phyloP scores from a whole-genome alignment of 2,113 vertebrate species.

The Heterotis niloticus region DNA sequence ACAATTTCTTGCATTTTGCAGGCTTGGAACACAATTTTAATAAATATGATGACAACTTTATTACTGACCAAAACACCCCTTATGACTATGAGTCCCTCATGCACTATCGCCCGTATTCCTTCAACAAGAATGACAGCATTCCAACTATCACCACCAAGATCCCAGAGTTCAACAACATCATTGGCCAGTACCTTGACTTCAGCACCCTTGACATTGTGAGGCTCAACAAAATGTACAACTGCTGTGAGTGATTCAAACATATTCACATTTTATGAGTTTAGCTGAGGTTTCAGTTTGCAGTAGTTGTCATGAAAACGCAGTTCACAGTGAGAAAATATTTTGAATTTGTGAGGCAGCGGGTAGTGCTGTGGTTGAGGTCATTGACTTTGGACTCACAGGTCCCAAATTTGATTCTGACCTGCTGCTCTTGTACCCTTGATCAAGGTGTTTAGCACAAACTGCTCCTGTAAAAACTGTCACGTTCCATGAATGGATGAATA shows the following conservation, averaged over 20 bases:
- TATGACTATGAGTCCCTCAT: slow-evolving; percentile 91
- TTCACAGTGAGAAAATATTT: too few species aligned
- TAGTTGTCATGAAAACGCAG: too few species aligned
- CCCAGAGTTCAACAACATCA: slow-evolving; percentile 74
- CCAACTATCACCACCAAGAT: slow-evolving; percentile 88
- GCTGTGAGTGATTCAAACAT: slow-evolving; percentile 68
- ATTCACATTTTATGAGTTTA: too few species aligned
- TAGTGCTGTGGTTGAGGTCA: too few species aligned
- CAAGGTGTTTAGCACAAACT: too few species aligned
- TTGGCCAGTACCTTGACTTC: slow-evolving; percentile 85
- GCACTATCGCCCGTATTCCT: slow-evolving; percentile 82
- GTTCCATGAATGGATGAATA: too few species aligned
- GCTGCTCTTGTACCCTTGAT: too few species aligned
- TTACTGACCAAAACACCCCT: slow-evolving; percentile 85
- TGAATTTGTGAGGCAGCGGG: too few species aligned
- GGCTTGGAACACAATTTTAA: slow-evolving; percentile 75
- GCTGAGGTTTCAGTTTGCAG: too few species aligned
- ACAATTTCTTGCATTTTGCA: slow-evolving; percentile 43
- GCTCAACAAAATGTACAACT: slow-evolving; percentile 89
- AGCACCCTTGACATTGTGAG: slow-evolving; percentile 75
- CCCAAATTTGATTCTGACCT: too few species aligned
- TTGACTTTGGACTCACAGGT: too few species aligned
- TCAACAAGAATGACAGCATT: slow-evolving; percentile 78
- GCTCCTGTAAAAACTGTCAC: too few species aligned
- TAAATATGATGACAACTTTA: slow-evolving; percentile 68